Evolutionary conservation across 2,797 vertebrate genomes (phyloP), one percentile per base, ranked within the genome.

Genomic region (Sebastes kiyomatsui): DNA sequence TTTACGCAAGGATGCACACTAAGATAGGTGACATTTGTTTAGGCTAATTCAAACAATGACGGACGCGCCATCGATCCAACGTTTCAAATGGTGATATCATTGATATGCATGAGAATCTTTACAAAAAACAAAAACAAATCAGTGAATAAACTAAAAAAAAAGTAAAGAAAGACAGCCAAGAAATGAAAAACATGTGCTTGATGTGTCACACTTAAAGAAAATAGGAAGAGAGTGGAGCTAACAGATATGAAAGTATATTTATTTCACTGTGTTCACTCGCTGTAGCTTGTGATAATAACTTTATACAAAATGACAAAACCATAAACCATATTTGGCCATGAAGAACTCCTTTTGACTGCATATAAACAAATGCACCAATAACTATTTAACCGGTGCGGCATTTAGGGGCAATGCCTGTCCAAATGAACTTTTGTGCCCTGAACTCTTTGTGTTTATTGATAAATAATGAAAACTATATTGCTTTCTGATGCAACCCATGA

Each of bases 21-120:
- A 58, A 67, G 79, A 78, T 77, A 72, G 65, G 49, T 92, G 87
- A 82, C 91, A 93, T 94, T 92, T 94, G 82, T 82, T 87, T 52
- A 84, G 81, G 84, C 75, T 23, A 85, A 73, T 80, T 88, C 87
- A 88, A 94, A 92, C 88, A 90, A 67, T 56, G 81, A 80, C 2
- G 3, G 56, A 69, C 10, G 9, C 10, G 38, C 28, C 54, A 83
- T 80, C 2, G 81, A 91, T 86, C 54, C 52, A 66, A 12, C 66
- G 52, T 83, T 83, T 85, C 72, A 86, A 66, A 79, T 20, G 56
- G 71, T 38, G 54, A 67, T 56, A 6, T 35, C 61, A 72, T 77
- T 79, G 59, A 82, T 75, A 86, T 87, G 87, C 70, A 77, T 74
- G 76, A 81, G 27, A 72, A 77, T 9, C 7, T 52, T 1, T n/a